These are phyloP conservation scores for Troides oblongomaculatus DNA, from an alignment of 2,888 invertebrate genomes.

Conservation along the genomic window DNA sequence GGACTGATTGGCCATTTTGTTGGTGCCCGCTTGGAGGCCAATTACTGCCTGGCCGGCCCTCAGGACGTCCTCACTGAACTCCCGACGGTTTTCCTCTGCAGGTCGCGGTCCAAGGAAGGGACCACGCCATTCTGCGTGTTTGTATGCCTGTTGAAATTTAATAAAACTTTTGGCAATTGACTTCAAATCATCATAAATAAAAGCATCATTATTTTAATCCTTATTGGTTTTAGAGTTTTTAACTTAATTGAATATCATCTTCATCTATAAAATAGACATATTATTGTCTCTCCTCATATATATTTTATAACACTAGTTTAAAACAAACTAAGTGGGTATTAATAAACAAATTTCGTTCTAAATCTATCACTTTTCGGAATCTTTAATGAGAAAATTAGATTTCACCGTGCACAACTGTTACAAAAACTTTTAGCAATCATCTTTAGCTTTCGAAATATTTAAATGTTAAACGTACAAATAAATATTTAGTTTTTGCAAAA, in stretches of 20 bases:
- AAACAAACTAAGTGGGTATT: not conserved
- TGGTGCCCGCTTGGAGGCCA: conserved; percentile 92
- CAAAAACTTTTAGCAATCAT: no score
- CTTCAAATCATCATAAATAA: not conserved
- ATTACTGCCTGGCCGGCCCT: conserved; percentile 91
- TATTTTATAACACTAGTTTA: not conserved
- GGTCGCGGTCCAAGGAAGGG: conserved; percentile 92
- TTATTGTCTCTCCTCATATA: no score
- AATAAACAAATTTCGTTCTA: not conserved
- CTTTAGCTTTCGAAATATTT: no score
- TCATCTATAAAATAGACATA: no score
- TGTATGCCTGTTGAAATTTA: conserved; percentile 81
- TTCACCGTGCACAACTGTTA: no score
- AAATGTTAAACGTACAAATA: no score
- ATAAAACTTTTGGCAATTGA: not conserved
- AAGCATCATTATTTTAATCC: not conserved
- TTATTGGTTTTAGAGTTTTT: not conserved
- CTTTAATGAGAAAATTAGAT: no score
- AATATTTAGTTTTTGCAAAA: no score
- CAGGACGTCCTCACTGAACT: conserved; percentile 90
- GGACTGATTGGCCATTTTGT: conserved; percentile 90
- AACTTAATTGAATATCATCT: no score
- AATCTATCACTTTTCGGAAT: no score
- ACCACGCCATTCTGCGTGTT: conserved; percentile 91
- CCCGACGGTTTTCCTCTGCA: conserved; percentile 89